Base-by-base conservation (phyloP, 2,888 invertebrate genomes). In the Spilarctia lutea region DNA sequence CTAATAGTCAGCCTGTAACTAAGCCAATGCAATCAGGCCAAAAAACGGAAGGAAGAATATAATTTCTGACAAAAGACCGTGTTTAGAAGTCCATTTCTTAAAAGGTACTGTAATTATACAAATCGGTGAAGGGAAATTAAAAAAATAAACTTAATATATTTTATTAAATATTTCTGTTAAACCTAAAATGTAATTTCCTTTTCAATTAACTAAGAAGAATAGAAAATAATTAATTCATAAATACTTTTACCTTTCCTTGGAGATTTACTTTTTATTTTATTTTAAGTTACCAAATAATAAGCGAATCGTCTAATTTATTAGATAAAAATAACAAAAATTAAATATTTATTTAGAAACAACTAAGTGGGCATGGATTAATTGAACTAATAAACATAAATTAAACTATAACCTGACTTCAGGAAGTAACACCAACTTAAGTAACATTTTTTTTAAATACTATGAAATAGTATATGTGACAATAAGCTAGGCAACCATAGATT, bases 101-200 rank as follows among this genome's bases (percentile, higher is more conserved):
- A 1, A 4, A 42, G 8, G 13, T 42, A 39, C 39, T 39, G 11
- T 39, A 39, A 39, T 39, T 39, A 39, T 39, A 45, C 3, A 45
- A 45, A 45, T n/a, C 52, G n/a, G 18, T 48, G 10, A 11, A 67
- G 33, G 10, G 8, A 24, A 30, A 67, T 27, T n/a, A 39, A 56
- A 35, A 71, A 66, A 24, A 24, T 70, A 70, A 65, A 70, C 66
- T 71, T 74, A 52, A 66, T 75, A 74, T 71, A 75, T 8, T 84
- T 85, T 82, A 84, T 84, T 85, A 81, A 83, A 85, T 83, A 83
- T 81, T 80, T 85, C 75, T 74, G 24, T 74, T 83, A 79, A 74
- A 80, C 66, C 75, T 83, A 82, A 76, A 81, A 79, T 85, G 82
- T 73, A 71, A 76, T 70, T 80, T 27, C 60, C 60, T 30, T 68